phyloP scores from a whole-genome alignment of 1,140 invertebrate genomes.

The Copidosoma floridanum region DNA sequence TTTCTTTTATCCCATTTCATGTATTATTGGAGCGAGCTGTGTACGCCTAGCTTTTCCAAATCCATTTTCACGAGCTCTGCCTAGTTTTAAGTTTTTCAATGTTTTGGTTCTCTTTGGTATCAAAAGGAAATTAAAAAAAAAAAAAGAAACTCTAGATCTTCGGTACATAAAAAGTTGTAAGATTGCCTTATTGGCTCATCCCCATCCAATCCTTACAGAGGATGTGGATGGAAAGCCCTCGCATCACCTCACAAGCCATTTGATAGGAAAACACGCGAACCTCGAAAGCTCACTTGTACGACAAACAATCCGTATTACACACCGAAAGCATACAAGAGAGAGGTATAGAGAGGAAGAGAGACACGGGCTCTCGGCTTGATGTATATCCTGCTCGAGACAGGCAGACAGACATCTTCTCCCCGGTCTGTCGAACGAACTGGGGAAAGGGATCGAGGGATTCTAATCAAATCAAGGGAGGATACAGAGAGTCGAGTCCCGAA shows the following conservation, averaged over 20 bases:
- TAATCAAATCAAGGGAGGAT: slow-evolving; percentile 23
- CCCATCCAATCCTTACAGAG: too few relatives aligned
- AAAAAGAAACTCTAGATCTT: background rate
- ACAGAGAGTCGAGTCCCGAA: background rate
- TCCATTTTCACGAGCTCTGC: too few relatives aligned
- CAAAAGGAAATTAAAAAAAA: too few relatives aligned
- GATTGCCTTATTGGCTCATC: too few relatives aligned
- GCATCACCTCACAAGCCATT: background rate
- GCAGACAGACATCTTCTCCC: too few relatives aligned
- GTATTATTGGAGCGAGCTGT: too few relatives aligned
- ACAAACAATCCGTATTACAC: background rate
- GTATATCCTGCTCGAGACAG: background rate
- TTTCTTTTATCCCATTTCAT: background rate
- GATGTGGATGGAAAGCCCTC: background rate
- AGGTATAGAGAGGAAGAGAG: too few relatives aligned
- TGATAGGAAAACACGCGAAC: slow-evolving; percentile 3
- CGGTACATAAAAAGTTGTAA: background rate
- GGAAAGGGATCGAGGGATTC: slow-evolving; percentile 8
- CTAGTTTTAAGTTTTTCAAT: too few relatives aligned
- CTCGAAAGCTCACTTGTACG: background rate
- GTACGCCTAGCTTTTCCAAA: too few relatives aligned
- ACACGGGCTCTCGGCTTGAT: background rate
- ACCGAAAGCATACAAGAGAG: too few relatives aligned
- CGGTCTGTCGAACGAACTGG: too few relatives aligned
- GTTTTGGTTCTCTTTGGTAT: too few relatives aligned